Base-by-base conservation (phyloP, 2,888 invertebrate species). In the Phasia obesa region DNA sequence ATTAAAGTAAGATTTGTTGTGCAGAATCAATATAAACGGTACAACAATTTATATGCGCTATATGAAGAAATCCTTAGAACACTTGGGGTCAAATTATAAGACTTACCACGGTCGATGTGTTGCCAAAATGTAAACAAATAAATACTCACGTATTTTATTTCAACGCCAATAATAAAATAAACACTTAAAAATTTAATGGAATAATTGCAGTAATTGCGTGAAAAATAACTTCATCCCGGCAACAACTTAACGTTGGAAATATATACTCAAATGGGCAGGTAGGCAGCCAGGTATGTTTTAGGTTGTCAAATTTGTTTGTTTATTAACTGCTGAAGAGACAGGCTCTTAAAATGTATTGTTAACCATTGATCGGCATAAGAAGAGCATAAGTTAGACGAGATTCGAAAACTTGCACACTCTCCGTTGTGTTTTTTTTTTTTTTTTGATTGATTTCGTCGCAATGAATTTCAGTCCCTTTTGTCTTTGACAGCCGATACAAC, bases 211-310 rank as follows among this genome's bases (percentile, higher is more conserved):
- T 85, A 86, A 86, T 87, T 86, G 86, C 85, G 85, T 85, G 86
- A 86, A 86, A 86, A 87, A 86, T 87, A 85, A 87, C 87, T 87
- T 87, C 84, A 87, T 87, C 86, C 85, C 71, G 82, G 74, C 82
- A 74, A 70, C 44, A 57, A 19, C 27, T 60, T 27, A 51, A 67
- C 21, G 42, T 25, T 67, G 31, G 57, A 73, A 60, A 55, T 5
- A 19, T 25, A 9, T 27, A 42, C 27, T 3, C 1, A 23, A 23
- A 64, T 23, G 21, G 55, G 17, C 53, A 53, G 13, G 21, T n/a
- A 7, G 17, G 19, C 35, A 65, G 67, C 4, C 69, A 62, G 60
- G 69, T 44, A 53, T 15, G 0, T 27, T 27, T 69, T 62, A n/a
- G 53, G 53, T 44, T 73, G 53, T 80, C 67, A 79, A 79, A 78